phyloP scores from a whole-genome alignment of 2,888 invertebrate species.

The Masnerella sp. region DNA sequence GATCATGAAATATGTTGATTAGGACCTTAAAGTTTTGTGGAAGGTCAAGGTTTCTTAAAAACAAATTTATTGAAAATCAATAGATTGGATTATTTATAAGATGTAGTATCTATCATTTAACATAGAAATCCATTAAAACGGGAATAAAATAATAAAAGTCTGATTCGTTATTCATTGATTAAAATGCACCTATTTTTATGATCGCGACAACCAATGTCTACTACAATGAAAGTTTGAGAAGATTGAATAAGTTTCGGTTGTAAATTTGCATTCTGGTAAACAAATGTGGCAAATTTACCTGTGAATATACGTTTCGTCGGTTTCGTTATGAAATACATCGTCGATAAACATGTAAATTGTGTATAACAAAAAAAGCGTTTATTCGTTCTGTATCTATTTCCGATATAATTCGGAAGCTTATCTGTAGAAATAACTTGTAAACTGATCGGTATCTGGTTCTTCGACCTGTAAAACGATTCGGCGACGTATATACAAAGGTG shows the following conservation, averaged over 20 bases:
- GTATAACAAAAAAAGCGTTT: no score
- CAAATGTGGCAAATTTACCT: no score
- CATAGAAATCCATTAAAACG: neutral
- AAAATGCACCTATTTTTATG: conserved; percentile 7
- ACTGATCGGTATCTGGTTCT: conserved; percentile 25
- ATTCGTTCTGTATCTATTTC: neutral
- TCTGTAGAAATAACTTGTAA: conserved; percentile 16
- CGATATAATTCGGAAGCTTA: neutral
- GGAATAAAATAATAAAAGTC: conserved; percentile 15
- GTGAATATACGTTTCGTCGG: no score
- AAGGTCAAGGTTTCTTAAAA: conserved; percentile 28
- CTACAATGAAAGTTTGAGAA: conserved; percentile 7
- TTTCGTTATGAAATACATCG: no score
- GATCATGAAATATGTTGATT: no score
- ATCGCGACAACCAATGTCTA: neutral
- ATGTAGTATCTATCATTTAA: conserved; percentile 11
- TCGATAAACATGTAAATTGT: no score
- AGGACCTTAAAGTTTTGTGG: conserved; percentile 2
- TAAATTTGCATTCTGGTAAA: no score
- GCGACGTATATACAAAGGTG: conserved; percentile 27
- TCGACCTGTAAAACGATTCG: conserved; percentile 27
- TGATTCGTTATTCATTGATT: conserved; percentile 9
- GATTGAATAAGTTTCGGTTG: neutral
- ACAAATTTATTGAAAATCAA: conserved; percentile 30
- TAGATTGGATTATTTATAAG: conserved; percentile 31